A percentile compares a stretch with the other conserved stretches of the same genome.
These are phyloP conservation scores for Aurelia coerulea DNA, from an alignment of 30 jellyfish, hydroid and myxozoan species.

Conservation along the genomic window DNA sequence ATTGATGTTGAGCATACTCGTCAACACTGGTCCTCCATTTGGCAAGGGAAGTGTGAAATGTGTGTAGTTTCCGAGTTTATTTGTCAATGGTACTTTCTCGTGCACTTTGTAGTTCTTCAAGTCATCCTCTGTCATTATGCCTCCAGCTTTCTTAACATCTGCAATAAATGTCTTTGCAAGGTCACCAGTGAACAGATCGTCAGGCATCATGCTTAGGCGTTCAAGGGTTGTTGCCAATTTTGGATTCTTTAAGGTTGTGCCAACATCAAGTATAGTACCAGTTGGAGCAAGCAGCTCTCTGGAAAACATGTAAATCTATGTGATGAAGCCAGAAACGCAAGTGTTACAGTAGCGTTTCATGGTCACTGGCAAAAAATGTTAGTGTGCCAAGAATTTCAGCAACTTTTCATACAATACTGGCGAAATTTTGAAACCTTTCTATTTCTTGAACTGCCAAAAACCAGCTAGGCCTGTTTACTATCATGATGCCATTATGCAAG, in stretches of 20 bases:
- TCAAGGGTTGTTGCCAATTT: constrained; percentile 74
- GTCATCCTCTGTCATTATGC: constrained; percentile 76
- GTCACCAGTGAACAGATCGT: constrained; percentile 79
- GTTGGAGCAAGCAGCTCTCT: constrained; percentile 55
- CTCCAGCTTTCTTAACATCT: constrained; percentile 73
- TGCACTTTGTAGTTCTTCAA: constrained; percentile 56
- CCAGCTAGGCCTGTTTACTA: too few relatives aligned
- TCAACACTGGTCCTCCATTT: constrained; percentile 89
- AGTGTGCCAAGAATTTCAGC: too few relatives aligned
- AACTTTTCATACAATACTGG: too few relatives aligned
- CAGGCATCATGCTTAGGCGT: constrained; percentile 61
- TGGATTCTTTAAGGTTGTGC: constrained; percentile 16
- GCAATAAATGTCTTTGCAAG: constrained; percentile 50
- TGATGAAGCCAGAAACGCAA: too few relatives aligned
- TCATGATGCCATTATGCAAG: too few relatives aligned
- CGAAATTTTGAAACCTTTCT: too few relatives aligned
- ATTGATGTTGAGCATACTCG: constrained; percentile 81
- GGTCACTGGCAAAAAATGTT: too few relatives aligned
- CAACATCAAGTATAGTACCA: constrained; percentile 4
- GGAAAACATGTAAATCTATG: not conserved
- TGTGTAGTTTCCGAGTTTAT: constrained; percentile 58
- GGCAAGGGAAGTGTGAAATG: constrained; percentile 82
- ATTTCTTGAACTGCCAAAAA: too few relatives aligned
- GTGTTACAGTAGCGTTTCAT: too few relatives aligned
- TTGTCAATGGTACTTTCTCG: constrained; percentile 43